Conservation (phyloP, 2,888 invertebrate genomes). For the Tetragonula carbonaria region DNA sequence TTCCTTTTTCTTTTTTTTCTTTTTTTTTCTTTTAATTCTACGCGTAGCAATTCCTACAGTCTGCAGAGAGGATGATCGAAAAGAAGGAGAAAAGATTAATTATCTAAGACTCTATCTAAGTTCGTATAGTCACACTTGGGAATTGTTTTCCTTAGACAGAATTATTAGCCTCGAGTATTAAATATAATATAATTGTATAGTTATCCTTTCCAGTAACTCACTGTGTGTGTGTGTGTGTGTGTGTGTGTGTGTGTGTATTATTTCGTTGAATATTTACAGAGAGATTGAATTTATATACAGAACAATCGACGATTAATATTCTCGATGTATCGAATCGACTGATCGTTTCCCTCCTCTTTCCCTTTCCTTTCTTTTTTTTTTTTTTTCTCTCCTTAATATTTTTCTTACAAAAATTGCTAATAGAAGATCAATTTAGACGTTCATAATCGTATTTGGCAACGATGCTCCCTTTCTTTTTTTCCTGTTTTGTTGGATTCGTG, state of each 20-base stretch:
- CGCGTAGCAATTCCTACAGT: conserved; percentile 75
- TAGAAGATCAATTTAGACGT: conserved; percentile 2
- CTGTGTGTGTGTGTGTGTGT: too few species aligned
- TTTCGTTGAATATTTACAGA: conserved; percentile 48
- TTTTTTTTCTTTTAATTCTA: conserved; percentile 21
- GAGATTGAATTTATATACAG: conserved; percentile 47
- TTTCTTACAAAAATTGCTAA: conserved; percentile 57
- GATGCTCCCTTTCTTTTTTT: conserved; percentile 4
- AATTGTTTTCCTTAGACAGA: conserved; percentile 10
- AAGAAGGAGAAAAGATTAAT: conserved; percentile 48
- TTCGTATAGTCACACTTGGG: conserved; percentile 13
- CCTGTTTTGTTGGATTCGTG: not conserved
- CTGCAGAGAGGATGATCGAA: conserved; percentile 66
- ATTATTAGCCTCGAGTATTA: conserved; percentile 10
- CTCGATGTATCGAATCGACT: not conserved
- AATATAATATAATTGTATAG: not conserved
- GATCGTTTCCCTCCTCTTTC: not conserved
- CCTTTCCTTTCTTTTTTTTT: conserved; percentile 16
- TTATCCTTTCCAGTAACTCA: not conserved
- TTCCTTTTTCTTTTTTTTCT: conserved; percentile 18
- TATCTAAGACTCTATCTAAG: conserved; percentile 26
- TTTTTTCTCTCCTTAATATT: conserved; percentile 3
- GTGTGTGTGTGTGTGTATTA: not conserved
- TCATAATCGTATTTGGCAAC: conserved; percentile 51
- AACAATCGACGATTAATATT: conserved; percentile 9